Conservation (phyloP, 2,888 invertebrate species). For the Galerucella pusilla region DNA sequence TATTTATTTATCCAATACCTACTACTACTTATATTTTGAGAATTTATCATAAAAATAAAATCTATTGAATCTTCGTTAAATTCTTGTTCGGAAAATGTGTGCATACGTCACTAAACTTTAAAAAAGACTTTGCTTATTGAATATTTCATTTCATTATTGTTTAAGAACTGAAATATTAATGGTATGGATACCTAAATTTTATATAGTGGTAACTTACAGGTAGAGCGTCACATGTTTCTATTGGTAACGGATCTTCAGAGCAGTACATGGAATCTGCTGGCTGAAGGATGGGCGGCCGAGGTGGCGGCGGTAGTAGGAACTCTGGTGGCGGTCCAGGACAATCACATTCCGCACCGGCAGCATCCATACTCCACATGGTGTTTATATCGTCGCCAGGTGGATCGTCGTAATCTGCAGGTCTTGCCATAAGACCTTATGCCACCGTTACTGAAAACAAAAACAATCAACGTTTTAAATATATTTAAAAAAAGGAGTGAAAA, state of each 20-base stretch:
- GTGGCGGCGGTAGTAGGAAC: constrained; percentile 80
- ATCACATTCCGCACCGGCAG: constrained; percentile 79
- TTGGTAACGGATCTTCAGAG: constrained; percentile 76
- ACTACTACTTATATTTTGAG: too few relatives aligned
- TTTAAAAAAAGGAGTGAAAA: not conserved
- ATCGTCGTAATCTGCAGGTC: constrained; percentile 59
- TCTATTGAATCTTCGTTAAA: too few relatives aligned
- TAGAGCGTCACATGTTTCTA: constrained; percentile 81
- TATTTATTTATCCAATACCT: too few relatives aligned
- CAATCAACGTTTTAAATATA: not conserved
- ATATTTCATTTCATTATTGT: too few relatives aligned
- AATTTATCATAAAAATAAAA: too few relatives aligned
- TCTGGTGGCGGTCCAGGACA: constrained; percentile 82
- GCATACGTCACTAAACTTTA: too few relatives aligned
- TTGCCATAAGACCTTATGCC: constrained; percentile 57
- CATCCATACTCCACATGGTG: constrained; percentile 78
- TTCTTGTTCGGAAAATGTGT: too few relatives aligned
- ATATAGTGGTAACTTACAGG: constrained; percentile 71
- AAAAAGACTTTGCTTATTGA: too few relatives aligned
- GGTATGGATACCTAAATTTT: too few relatives aligned
- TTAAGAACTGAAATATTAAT: too few relatives aligned
- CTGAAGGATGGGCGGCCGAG: constrained; percentile 78
- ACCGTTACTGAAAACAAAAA: constrained; percentile 48
- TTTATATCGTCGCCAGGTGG: constrained; percentile 56
- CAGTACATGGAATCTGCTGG: constrained; percentile 74